Evolutionary conservation across 2,888 invertebrate genomes (phyloP).

Genomic region (Drosophila nigricruria): DNA sequence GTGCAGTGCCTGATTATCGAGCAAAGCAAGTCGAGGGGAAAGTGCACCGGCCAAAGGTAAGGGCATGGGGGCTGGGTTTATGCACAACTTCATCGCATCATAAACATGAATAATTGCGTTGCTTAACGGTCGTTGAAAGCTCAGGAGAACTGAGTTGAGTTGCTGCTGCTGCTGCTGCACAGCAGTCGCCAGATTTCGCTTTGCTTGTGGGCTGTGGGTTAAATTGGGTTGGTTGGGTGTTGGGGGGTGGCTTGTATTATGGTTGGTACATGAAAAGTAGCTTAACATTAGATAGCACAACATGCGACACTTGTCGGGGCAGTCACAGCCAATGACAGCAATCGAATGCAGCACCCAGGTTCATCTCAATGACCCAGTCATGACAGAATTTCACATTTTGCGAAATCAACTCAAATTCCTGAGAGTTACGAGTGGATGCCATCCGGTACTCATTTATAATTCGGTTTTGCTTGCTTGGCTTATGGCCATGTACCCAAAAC

Average conservation of each 20-base stretch:
- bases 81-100: constrained; percentile 66
- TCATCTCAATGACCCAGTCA: constrained; percentile 30
- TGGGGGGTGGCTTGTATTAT: constrained; percentile 5
- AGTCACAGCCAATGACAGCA: constrained; percentile 62
- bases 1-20: constrained; percentile 31
- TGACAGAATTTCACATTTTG: constrained; percentile 19
- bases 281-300: constrained; percentile 72
- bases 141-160: constrained; percentile 49
- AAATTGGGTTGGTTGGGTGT: neutral
- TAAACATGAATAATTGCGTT: constrained; percentile 79
- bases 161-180: constrained; percentile 7
- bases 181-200: constrained; percentile 23
- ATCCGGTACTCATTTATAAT: constrained; percentile 41
- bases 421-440: neutral
- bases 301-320: constrained; percentile 70
- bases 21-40: constrained; percentile 22
- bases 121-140: constrained; percentile 75
- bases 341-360: constrained; percentile 39
- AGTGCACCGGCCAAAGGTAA: neutral
- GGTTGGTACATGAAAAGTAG: constrained; percentile 74
- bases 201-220: constrained; percentile 34
- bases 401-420: constrained; percentile 17
- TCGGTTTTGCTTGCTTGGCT: constrained; percentile 42
- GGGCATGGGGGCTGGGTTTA: neutral
- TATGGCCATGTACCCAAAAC: neutral